Evolutionary conservation across 2,888 invertebrate species (phyloP), one percentile per base, ranked within the genome.

Genomic region (Pharmacophagus antenor): DNA sequence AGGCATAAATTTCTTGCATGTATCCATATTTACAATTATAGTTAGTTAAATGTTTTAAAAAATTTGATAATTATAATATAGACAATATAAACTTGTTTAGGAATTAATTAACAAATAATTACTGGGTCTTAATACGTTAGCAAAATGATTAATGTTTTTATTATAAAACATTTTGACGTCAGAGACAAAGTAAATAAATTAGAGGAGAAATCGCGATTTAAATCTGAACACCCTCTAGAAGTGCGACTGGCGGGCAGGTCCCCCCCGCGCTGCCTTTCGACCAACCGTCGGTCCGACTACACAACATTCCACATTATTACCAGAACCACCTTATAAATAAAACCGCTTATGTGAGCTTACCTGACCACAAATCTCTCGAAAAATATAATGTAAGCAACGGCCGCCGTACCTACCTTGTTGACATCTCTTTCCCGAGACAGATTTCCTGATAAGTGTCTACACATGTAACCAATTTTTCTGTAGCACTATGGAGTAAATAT

Each of bases 241-340:
- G 41, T 31, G 63, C 52, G 66, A 60, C 63, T 56, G 61, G 52
- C 61, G 46, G 54, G 61, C 65, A 66, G 66, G 65, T 63, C 65
- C 72, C 64, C 75, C 78, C 76, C 73, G 73, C 68, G 70, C 71
- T 70, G 65, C 68, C 67, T 65, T 63, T 67, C 70, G 68, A 67
- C 74, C 75, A 75, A 74, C 77, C 76, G 77, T 71, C 68, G 73
- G 58, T 60, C 63, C 71, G 68, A 72, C 73, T 73, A 75, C 80
- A 70, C 80, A 78, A 74, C 87, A 88, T 89, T 88, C 88, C 87
- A 81, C 78, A 82, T 84, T 84, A 84, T 77, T 74, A 75, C 82
- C 72, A 79, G 79, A 80, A 81, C 76, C 77, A 76, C 79, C 79
- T 83, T 84, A 84, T 86, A 87, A 87, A 87, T 88, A 88, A 82